phyloP scores from a whole-genome alignment of 2,113 vertebrate species.

The Xenotilapia longispinis region DNA sequence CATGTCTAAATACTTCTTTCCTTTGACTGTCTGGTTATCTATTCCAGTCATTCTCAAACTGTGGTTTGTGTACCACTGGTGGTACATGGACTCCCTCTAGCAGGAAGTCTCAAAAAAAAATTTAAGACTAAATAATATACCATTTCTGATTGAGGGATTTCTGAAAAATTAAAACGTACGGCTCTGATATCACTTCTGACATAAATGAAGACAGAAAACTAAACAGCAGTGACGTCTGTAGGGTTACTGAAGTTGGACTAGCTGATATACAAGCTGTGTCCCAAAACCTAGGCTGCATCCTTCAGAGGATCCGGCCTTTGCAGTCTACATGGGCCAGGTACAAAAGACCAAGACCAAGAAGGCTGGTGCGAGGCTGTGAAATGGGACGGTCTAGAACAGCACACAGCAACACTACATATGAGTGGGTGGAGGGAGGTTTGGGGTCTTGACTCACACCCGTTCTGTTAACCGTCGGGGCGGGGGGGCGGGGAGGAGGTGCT shows the following conservation, averaged over 20 bases:
- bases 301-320: not conserved
- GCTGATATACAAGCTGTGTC: not conserved
- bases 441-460: too few relatives aligned
- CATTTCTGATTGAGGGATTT: not conserved
- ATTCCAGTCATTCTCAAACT: not conserved
- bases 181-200: accelerated
- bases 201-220: not conserved
- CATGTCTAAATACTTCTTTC: not conserved
- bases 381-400: not conserved
- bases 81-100: not conserved
- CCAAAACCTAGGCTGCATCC: not conserved
- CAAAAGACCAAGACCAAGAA: not conserved
- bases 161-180: accelerated
- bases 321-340: not conserved
- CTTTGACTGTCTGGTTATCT: accelerated
- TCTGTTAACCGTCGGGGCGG: too few relatives aligned
- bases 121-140: not conserved
- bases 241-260: accelerated
- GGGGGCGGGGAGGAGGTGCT: too few relatives aligned
- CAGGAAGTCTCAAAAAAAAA: not conserved
- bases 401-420: not conserved
- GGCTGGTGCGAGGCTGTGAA: not conserved
- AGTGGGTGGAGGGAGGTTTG: not conserved
- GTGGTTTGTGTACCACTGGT: not conserved
- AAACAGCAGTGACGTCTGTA: not conserved